Conservation (phyloP, 2,888 invertebrate genomes). For the Caenorhabditis sp. region DNA sequence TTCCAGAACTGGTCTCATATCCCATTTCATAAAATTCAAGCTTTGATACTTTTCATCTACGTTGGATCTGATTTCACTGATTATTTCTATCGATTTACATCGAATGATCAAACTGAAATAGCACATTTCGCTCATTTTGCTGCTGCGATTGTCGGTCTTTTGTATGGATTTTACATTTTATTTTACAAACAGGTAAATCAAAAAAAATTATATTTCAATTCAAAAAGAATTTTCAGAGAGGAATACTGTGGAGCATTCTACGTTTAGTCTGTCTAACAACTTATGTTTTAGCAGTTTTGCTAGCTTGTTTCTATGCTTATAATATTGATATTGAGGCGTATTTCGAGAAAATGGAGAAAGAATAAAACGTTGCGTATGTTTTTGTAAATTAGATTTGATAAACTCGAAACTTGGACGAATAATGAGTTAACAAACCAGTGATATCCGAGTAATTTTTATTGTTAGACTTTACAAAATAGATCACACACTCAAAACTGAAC, state of each 20-base stretch:
- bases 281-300: background rate
- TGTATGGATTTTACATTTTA: background rate
- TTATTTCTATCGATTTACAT: background rate
- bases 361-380: background rate
- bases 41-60: background rate
- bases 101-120: background rate
- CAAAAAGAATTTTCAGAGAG: background rate
- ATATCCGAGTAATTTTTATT: too few species aligned
- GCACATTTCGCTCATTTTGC: background rate
- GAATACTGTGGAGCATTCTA: background rate
- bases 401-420: too few species aligned
- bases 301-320: background rate
- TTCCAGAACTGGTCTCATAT: background rate
- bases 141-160: background rate
- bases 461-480: too few species aligned
- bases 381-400: too few species aligned
- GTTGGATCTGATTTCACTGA: background rate
- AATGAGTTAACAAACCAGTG: too few species aligned
- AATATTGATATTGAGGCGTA: background rate
- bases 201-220: background rate
- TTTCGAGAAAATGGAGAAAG: background rate
- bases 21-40: background rate
- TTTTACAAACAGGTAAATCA: background rate
- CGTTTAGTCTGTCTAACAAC: background rate
- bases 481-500: background rate